Evolutionary conservation across 2,113 vertebrate genomes (phyloP).

Genomic region (Atractosteus spatula): DNA sequence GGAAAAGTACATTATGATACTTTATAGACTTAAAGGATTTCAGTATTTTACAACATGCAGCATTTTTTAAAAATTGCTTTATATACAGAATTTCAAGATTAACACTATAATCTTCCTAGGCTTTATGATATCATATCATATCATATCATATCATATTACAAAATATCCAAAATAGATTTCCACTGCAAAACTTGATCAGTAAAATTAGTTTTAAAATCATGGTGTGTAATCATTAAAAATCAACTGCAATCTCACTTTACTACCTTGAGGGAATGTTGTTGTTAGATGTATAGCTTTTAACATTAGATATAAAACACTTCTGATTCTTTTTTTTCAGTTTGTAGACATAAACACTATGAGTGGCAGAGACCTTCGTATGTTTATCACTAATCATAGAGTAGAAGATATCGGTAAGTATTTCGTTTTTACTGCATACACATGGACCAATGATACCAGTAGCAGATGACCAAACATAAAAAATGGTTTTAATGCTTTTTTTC

Average conservation of each 20-base stretch:
- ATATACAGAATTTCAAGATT: too few relatives aligned
- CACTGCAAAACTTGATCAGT: conserved; percentile 31
- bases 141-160: conserved; percentile 23
- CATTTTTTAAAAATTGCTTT: too few relatives aligned
- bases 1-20: too few relatives aligned
- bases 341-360: conserved; percentile 44
- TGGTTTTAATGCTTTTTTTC: too few relatives aligned
- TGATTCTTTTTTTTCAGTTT: conserved; percentile 4
- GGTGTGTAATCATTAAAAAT: conserved; percentile 12
- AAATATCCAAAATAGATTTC: conserved; percentile 21
- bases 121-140: background rate
- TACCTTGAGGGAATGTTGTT: conserved; percentile 9
- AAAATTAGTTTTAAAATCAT: conserved; percentile 26
- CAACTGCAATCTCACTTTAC: conserved; percentile 16
- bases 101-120: too few relatives aligned
- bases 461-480: too few relatives aligned
- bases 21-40: too few relatives aligned
- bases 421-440: conserved; percentile 3
- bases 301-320: background rate
- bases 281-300: background rate
- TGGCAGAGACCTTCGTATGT: conserved; percentile 43
- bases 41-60: too few relatives aligned
- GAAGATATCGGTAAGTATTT: conserved; percentile 62
- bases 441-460: background rate
- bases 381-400: conserved; percentile 46